Base-by-base conservation (phyloP, 53 echinoderm and acorn worm genomes). In the Apostichopus leukothele region DNA sequence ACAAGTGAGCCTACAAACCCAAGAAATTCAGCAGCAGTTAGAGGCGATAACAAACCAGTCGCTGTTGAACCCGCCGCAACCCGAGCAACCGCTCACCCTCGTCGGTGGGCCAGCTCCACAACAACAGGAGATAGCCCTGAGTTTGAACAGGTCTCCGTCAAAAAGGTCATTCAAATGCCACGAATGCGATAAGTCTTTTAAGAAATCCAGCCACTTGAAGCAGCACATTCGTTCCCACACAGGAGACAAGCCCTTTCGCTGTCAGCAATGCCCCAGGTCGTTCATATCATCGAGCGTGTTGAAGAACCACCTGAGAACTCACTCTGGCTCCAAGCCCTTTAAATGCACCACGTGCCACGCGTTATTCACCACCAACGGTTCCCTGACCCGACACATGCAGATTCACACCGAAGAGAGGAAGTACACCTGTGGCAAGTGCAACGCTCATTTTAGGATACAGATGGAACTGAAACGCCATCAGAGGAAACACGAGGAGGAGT, bases 211-310 rank as follows among this genome's bases (percentile, higher is more conserved):
- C 67, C 98, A 98, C 83, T 59, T 98, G 60, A 98, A 98, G 75
- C 98, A 98, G 88, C 98, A 98, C 63, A 94, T 95, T 16, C 90
- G 98, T 5, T 95, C 98, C 10, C 98, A 98, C 84, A 98, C 98
- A 11, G 95, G 95, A 23, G 94, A 94, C 60, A 98, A 98, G 74
- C 98, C 98, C 4, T 98, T 93, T 71, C 91, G 91, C 9, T 98
- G 98, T 84, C 88, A 78, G 74, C 91, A 92, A 63, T 98, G 98
- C 87, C 95, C 94, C 8, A 88, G 95, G 55, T 94, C 95, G 6
- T 98, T 98, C 93, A 94, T 98, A 6, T 95, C 98, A 16, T 90
- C 95, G 18, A 92, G 95, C 52, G 95, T 93, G 14, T 89, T 98
- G 71, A 95, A 93, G 78, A 92, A 92, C 22, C 98, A 98, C 89